Evolutionary conservation across 1,140 invertebrate genomes (phyloP).

Genomic region (Ceratitis capitata): DNA sequence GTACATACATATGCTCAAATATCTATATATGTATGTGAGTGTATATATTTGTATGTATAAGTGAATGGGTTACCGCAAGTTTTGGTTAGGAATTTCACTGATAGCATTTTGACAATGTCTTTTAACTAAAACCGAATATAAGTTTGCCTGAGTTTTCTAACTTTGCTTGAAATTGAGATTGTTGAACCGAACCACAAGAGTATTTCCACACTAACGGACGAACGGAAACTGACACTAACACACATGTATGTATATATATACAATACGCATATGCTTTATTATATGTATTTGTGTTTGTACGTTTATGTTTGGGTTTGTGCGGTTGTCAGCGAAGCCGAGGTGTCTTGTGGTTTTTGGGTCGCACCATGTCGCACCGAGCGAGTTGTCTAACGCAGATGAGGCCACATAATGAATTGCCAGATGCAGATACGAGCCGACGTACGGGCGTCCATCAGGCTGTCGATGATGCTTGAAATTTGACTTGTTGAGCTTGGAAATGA

Average conservation of each 20-base stretch:
- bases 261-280: background rate
- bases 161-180: background rate
- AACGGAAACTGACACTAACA: too few relatives aligned
- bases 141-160: background rate
- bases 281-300: background rate
- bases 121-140: constrained; percentile 24
- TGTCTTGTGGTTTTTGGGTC: background rate
- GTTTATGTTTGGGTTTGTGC: background rate
- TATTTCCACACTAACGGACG: background rate
- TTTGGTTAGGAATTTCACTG: background rate
- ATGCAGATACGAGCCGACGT: background rate
- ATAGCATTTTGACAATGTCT: constrained; percentile 15
- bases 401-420: constrained; percentile 12
- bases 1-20: too few relatives aligned
- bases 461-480: constrained; percentile 38
- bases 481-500: background rate
- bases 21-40: too few relatives aligned
- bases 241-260: background rate
- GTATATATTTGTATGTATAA: too few relatives aligned
- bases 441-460: background rate
- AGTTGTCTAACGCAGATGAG: background rate
- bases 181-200: background rate
- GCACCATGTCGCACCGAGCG: background rate
- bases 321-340: background rate
- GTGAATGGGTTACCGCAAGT: background rate